Evolutionary conservation across 2,113 vertebrate genomes (phyloP).

Genomic region (Cynocephalus volans): DNA sequence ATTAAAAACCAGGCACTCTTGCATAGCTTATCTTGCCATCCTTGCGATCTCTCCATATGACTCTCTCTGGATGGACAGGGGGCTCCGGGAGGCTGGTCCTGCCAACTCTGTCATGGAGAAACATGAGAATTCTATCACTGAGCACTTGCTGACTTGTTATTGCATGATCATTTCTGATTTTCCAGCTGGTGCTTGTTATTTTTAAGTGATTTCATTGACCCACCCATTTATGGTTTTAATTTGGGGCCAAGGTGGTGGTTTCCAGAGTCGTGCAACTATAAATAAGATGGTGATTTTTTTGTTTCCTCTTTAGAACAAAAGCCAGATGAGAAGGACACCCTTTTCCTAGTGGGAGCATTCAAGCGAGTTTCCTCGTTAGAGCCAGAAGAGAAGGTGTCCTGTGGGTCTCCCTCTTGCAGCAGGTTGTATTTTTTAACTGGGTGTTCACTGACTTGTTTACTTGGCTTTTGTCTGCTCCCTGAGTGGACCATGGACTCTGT

Average conservation of each 20-base stretch:
- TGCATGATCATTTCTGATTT: background rate
- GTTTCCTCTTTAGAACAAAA: background rate
- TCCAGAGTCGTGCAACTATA: background rate
- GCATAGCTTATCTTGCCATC: background rate
- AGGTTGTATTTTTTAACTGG: too few relatives aligned
- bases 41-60: background rate
- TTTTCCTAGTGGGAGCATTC: background rate
- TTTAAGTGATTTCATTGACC: background rate
- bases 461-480: background rate
- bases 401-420: too few relatives aligned
- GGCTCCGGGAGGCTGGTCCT: background rate
- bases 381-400: background rate
- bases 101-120: background rate
- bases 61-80: background rate
- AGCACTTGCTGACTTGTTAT: background rate
- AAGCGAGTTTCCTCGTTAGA: background rate
- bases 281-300: too few relatives aligned
- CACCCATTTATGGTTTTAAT: background rate
- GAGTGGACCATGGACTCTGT: rapidly evolving
- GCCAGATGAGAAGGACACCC: background rate
- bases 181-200: background rate
- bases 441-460: background rate
- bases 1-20: background rate
- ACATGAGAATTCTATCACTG: background rate
- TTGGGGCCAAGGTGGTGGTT: background rate